Conservation (phyloP, 2,888 invertebrate species). For the Habrosyne pyritoides region DNA sequence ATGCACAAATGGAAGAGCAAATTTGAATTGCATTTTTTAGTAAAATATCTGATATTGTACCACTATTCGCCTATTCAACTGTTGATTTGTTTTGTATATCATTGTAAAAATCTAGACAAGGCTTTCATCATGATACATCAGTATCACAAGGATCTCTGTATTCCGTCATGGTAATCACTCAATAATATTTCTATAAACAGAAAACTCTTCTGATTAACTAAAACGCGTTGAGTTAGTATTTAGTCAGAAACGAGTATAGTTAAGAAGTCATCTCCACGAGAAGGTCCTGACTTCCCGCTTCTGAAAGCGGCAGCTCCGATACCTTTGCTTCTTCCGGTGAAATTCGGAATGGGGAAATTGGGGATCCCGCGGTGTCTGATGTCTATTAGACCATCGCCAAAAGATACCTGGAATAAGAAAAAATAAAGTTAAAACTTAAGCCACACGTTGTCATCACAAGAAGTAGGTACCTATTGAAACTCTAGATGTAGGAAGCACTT, state of each 20-base stretch:
- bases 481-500: too few species aligned
- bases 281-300: conserved; percentile 39
- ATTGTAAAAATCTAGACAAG: background rate
- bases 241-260: conserved; percentile 68
- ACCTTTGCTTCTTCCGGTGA: conserved; percentile 57
- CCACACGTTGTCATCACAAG: too few species aligned
- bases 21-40: background rate
- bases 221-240: conserved; percentile 8
- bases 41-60: too few species aligned
- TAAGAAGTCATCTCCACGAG: conserved; percentile 55
- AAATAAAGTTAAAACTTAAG: background rate
- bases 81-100: background rate
- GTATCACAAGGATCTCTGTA: background rate
- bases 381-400: conserved; percentile 67
- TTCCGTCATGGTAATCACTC: background rate
- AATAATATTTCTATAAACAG: background rate
- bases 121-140: background rate
- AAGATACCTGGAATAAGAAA: conserved; percentile 53
- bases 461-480: too few species aligned
- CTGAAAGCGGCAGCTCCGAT: conserved; percentile 63
- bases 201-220: background rate
- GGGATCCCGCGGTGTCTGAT: conserved; percentile 68
- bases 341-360: conserved; percentile 64
- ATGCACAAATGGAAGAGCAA: too few species aligned
- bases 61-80: background rate